Evolutionary conservation across 2,888 invertebrate species (phyloP).

Genomic region (Seira sanloemensis): DNA sequence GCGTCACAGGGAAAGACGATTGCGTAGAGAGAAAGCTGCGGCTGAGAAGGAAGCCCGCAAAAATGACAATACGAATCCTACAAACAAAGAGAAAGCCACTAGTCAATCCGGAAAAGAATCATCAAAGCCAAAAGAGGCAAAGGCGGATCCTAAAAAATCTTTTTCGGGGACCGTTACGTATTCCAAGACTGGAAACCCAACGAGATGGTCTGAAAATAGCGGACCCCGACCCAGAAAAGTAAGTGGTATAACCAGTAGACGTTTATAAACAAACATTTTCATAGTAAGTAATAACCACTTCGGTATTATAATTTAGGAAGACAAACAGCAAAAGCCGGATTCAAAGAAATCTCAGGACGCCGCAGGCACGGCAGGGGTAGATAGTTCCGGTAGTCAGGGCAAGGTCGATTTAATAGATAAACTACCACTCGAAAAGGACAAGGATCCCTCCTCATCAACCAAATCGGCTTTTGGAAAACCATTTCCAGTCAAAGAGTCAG

Average conservation of each 20-base stretch:
- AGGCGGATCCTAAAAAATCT: conserved; percentile 26
- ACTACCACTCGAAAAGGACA: conserved; percentile 29
- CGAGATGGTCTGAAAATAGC: conserved; percentile 62
- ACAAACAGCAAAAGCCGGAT: conserved; percentile 23
- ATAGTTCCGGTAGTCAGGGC: conserved; percentile 16
- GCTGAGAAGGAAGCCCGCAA: conserved; percentile 45
- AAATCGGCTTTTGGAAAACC: conserved; percentile 44
- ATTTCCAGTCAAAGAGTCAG: conserved; percentile 34
- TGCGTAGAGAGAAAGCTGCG: conserved; percentile 60
- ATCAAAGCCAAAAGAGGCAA: conserved; percentile 17
- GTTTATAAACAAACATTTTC: neutral
- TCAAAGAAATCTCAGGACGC: conserved; percentile 32
- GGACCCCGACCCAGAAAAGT: conserved; percentile 53
- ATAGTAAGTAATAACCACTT: too few species aligned
- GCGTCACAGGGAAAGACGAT: conserved; percentile 39
- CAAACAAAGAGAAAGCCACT: neutral
- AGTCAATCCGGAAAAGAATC: conserved; percentile 4
- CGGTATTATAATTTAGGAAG: neutral
- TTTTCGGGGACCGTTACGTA: conserved; percentile 34
- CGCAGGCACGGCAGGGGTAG: too few species aligned
- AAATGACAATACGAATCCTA: neutral
- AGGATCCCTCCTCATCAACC: neutral
- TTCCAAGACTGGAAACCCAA: conserved; percentile 37
- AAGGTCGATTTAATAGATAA: conserved; percentile 11
- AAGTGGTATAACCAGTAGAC: neutral